Percentiles rank a stretch among this genome's conserved stretches.
Conservation (phyloP, 2,888 invertebrate species). For the Monopis laevigella region DNA sequence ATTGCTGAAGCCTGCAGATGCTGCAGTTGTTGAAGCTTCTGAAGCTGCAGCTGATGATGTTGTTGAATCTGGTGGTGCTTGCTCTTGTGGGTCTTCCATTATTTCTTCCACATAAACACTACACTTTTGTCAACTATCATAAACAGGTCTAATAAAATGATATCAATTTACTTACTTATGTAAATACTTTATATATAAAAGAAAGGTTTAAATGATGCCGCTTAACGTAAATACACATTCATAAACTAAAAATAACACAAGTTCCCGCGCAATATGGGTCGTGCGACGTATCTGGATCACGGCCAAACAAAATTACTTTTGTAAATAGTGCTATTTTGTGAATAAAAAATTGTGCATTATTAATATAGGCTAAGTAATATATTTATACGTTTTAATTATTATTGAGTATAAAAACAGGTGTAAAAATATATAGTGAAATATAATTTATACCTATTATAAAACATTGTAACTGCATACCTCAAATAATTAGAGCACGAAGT, state of each 20-base stretch:
- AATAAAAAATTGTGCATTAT: too few relatives aligned
- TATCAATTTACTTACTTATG: too few relatives aligned
- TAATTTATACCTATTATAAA: constrained; percentile 2
- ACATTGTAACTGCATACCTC: constrained; percentile 58
- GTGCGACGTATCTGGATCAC: constrained; percentile 58
- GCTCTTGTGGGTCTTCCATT: constrained; percentile 53
- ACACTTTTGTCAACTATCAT: too few relatives aligned
- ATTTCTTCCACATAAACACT: constrained; percentile 22
- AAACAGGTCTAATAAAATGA: too few relatives aligned
- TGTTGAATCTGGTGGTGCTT: constrained; percentile 32
- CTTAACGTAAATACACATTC: too few relatives aligned
- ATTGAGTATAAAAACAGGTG: too few relatives aligned
- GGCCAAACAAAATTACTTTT: constrained; percentile 35
- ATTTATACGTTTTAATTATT: too few relatives aligned
- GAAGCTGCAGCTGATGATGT: constrained; percentile 42
- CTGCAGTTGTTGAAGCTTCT: constrained; percentile 21
- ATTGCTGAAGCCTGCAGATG: neutral
- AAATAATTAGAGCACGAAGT: constrained; percentile 56
- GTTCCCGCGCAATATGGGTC: constrained; percentile 61
- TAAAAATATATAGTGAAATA: too few relatives aligned
- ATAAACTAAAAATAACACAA: constrained; percentile 59
- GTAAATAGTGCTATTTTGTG: too few relatives aligned
- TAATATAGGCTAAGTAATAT: too few relatives aligned
- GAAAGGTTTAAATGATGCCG: too few relatives aligned
- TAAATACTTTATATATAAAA: too few relatives aligned